Evolutionary conservation across 2,113 vertebrate species (phyloP), one percentile per base, ranked within the genome.

Genomic region (Tachuris rubrigastra): DNA sequence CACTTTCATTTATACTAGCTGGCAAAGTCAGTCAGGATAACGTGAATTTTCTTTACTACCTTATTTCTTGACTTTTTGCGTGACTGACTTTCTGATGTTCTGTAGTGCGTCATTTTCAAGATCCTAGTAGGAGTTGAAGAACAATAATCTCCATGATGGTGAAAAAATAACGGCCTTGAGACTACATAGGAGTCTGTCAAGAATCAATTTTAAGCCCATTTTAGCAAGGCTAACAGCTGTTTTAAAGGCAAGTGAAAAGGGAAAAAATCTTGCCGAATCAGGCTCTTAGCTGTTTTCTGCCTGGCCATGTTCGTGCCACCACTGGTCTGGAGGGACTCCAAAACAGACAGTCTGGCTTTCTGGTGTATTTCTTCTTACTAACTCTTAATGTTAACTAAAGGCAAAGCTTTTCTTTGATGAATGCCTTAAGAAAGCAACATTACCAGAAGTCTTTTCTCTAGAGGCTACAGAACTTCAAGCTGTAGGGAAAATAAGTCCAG

Each of bases 11-110:
- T 87, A 95, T 97, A 95, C 27, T n/a, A 89, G 81, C 59, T 69
- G 63, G 76, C 79, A 97, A 94, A 96, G 67, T 53, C 31, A 16
- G 46, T 68, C 90, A 92, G 55, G 71, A 79, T 73, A 95, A 82
- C 16, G 14, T 83, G 78, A 95, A 85, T 96, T 96, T 96, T 90
- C 83, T 96, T 95, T 85, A 85, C 79, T 81, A 74, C 39, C 42
- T 78, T 91, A 93, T 95, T 92, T 90, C 82, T 95, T 91, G 78
- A 82, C 66, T 79, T 96, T 93, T 95, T 97, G 95, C 53, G 71
- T 90, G 76, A 86, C 39, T 93, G 81, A 78, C 75, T 97, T 96
- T 89, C 68, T 5, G 3, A 86, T 76, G 82, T 60, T 41, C 52
- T 87, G 33, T n/a, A 85, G 27, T 27, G 22, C 85, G 41, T 50